These are phyloP conservation scores for Dascyllus trimaculatus DNA, from an alignment of 2,113 vertebrate species.

Conservation along the genomic window DNA sequence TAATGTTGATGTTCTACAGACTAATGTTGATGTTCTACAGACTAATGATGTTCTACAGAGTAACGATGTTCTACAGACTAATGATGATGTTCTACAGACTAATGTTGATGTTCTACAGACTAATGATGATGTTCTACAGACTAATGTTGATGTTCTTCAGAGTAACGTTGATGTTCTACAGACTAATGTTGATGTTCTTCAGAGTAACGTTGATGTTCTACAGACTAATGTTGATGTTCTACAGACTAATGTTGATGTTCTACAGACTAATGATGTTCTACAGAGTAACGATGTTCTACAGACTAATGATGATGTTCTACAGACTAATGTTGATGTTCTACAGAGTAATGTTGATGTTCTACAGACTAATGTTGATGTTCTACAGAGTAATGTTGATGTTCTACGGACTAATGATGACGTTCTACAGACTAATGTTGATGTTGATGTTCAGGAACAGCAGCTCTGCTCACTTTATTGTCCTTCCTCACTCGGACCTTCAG, in stretches of 20 bases:
- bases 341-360: background rate
- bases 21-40: too few species aligned
- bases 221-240: background rate
- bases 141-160: too few species aligned
- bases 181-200: too few species aligned
- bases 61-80: background rate
- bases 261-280: background rate
- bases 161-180: background rate
- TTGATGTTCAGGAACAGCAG: too few species aligned
- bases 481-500: constrained; percentile 85
- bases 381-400: background rate
- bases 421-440: too few species aligned
- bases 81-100: too few species aligned
- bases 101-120: background rate
- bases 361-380: background rate
- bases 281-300: background rate
- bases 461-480: constrained; percentile 87
- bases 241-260: too few species aligned
- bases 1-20: background rate
- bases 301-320: background rate
- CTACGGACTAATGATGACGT: too few species aligned
- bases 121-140: too few species aligned
- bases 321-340: too few species aligned
- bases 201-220: too few species aligned
- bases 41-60: too few species aligned